These are phyloP conservation scores for Xestia ashworthii DNA, from an alignment of 2,888 invertebrate genomes.

Conservation along the genomic window DNA sequence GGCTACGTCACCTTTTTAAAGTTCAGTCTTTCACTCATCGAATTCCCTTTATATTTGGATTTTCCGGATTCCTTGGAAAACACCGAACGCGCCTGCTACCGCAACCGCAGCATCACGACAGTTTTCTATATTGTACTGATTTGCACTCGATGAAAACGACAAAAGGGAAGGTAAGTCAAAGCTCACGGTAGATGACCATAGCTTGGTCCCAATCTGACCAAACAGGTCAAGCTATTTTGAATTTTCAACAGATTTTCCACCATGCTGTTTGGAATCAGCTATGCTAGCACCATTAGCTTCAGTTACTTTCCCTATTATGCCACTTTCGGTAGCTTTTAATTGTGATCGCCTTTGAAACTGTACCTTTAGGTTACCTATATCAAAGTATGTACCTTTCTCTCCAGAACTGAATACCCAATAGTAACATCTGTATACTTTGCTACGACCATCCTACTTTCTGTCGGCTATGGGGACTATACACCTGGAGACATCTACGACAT, in stretches of 20 bases:
- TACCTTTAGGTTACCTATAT: neutral
- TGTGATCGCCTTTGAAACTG: neutral
- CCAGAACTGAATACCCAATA: constrained; percentile 80
- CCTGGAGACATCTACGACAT: constrained; percentile 86
- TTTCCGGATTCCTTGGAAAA: neutral
- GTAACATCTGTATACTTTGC: constrained; percentile 87
- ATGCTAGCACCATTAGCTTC: neutral
- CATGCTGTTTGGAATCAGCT: neutral
- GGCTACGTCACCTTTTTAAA: neutral
- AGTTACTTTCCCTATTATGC: neutral
- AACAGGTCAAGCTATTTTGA: neutral
- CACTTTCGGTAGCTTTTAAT: neutral
- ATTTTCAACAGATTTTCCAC: neutral
- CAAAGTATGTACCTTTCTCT: constrained; percentile 38
- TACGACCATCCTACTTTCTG: constrained; percentile 82
- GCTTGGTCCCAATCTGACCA: neutral
- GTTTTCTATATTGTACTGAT: neutral
- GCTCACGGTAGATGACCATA: neutral
- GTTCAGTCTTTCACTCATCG: neutral
- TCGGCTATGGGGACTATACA: constrained; percentile 87
- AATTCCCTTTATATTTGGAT: neutral
- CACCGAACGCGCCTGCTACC: neutral
- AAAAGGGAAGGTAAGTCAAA: too few species aligned
- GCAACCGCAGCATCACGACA: neutral
- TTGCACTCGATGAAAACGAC: neutral